Evolutionary conservation across 92 coral and sea anemone genomes (phyloP).

Genomic region (Porites rus): DNA sequence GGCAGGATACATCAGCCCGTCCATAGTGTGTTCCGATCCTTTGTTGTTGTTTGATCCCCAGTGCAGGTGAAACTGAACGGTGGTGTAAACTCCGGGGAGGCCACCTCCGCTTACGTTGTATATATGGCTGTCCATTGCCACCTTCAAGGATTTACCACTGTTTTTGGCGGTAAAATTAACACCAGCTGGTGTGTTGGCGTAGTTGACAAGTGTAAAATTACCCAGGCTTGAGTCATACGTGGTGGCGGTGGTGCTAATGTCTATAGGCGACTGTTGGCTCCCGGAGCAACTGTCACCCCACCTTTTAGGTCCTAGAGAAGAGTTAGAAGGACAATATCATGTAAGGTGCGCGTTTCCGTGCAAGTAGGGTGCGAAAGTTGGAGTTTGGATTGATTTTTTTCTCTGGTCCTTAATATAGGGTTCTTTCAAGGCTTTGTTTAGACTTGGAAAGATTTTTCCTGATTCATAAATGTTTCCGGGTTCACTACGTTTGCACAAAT

Average conservation of each 20-base stretch:
- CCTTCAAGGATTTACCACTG: not conserved
- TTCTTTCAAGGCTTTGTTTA: no score
- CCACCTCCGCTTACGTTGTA: conserved; percentile 64
- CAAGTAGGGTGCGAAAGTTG: no score
- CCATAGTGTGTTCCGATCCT: conserved; percentile 80
- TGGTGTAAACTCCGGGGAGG: conserved; percentile 37
- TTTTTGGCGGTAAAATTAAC: not conserved
- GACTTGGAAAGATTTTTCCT: no score
- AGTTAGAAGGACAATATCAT: no score
- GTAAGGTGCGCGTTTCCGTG: no score
- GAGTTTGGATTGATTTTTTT: no score
- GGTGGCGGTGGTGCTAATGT: conserved; percentile 36
- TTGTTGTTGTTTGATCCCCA: conserved; percentile 63
- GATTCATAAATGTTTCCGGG: no score
- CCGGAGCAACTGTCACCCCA: conserved; percentile 48
- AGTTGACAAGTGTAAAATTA: conserved; percentile 22
- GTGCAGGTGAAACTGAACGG: conserved; percentile 70
- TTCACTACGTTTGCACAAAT: no score
- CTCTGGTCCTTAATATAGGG: no score
- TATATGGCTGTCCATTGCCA: not conserved
- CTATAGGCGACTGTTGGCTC: conserved; percentile 60
- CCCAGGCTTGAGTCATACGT: conserved; percentile 12
- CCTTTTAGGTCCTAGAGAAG: conserved; percentile 41
- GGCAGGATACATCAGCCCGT: conserved; percentile 65
- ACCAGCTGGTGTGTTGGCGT: not conserved